Conservation (phyloP, 2,113 vertebrate species). For the Scopus umbretta region DNA sequence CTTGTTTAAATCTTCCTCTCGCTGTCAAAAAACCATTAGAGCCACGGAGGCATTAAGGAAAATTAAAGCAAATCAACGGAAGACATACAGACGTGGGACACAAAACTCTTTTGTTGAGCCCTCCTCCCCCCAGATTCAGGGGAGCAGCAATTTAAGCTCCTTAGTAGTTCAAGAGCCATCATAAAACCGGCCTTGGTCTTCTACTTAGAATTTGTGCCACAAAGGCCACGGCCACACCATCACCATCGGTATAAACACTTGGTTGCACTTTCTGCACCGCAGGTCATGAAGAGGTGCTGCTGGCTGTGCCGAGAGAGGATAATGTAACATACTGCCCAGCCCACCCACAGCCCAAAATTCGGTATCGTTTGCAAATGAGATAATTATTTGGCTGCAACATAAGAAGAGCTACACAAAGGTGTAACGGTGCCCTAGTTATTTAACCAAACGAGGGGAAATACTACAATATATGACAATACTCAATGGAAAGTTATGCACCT, state of each 20-base stretch:
- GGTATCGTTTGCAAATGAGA: background rate
- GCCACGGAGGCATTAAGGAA: background rate
- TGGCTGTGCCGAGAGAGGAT: background rate
- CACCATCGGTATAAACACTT: fast-evolving
- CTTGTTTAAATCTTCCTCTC: background rate
- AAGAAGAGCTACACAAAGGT: background rate
- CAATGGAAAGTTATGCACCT: background rate
- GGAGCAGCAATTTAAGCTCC: background rate
- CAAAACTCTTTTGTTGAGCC: background rate
- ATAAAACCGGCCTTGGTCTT: background rate
- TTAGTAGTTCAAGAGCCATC: background rate
- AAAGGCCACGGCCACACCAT: background rate
- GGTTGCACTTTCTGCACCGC: background rate
- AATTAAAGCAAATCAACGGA: background rate
- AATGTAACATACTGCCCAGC: background rate
- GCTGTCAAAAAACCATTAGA: background rate
- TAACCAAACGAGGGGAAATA: background rate
- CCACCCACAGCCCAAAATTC: background rate
- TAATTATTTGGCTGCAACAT: background rate
- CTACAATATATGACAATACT: fast-evolving
- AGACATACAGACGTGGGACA: background rate
- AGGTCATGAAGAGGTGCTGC: background rate
- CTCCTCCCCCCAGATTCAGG: background rate
- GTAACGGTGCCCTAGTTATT: fast-evolving
- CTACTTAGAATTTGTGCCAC: background rate